Conservation (phyloP, 2,888 invertebrate genomes). For the Stictocephala bisonia region DNA sequence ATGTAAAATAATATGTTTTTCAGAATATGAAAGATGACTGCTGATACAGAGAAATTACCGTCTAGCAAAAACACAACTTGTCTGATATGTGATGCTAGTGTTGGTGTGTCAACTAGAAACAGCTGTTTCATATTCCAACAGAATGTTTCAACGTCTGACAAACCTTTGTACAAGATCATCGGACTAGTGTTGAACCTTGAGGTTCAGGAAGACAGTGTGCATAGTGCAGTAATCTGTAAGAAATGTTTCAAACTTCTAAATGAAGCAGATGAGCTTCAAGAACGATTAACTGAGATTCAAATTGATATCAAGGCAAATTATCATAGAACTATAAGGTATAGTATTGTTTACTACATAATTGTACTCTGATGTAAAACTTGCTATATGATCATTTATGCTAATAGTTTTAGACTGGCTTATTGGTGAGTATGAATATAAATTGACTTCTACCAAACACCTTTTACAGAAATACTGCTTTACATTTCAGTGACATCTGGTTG, state of each 20-base stretch:
- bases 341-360: not conserved
- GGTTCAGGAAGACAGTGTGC: slow-evolving; percentile 68
- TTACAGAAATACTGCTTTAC: no score
- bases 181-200: slow-evolving; percentile 66
- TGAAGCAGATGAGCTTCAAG: slow-evolving; percentile 66
- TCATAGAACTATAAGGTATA: slow-evolving; percentile 64
- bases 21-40: slow-evolving; percentile 48
- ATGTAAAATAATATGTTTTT: no score
- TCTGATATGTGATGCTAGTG: slow-evolving; percentile 72
- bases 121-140: slow-evolving; percentile 69
- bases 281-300: slow-evolving; percentile 67
- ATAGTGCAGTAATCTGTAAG: slow-evolving; percentile 70
- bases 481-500: no score
- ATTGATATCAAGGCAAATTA: slow-evolving; percentile 68
- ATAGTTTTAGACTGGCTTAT: no score
- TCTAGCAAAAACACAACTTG: slow-evolving; percentile 63
- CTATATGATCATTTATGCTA: no score
- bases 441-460: no score
- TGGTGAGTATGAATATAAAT: no score
- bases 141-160: slow-evolving; percentile 62
- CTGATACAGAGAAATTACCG: slow-evolving; percentile 50
- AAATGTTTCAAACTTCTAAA: slow-evolving; percentile 74
- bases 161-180: slow-evolving; percentile 65
- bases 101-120: slow-evolving; percentile 68
- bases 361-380: no score